Evolutionary conservation across 2,888 invertebrate species (phyloP), one percentile per base, ranked within the genome.

Genomic region (Agrochola circellaris): DNA sequence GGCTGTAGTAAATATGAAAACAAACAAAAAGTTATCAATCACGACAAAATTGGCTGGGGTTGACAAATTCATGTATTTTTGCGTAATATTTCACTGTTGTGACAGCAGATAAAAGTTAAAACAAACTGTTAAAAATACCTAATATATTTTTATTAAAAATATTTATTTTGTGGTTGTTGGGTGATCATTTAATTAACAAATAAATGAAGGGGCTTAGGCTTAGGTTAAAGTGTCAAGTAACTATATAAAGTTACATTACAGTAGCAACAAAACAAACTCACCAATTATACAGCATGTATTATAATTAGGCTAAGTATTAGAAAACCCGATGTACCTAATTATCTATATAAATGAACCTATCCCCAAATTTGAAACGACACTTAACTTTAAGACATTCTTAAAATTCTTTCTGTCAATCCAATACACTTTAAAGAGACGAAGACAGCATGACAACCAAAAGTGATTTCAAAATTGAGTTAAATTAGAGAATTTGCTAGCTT

Each of bases 21-120:
- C 48, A 60, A 78, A 82, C 70, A 73, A 77, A 75, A 82, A 61
- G 58, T 82, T 82, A 82, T 82, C 82, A 75, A 82, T 82, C 82
- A 82, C 64, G 34, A 15, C n/a, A 38, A 51, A 78, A 79, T 72
- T 71, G 62, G 26, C 60, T 79, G 74, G 54, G 48, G 65, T 75
- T 83, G 79, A 79, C 75, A 83, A 83, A 83, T 83, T 79, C 48
- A 61, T 75, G 51, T 79, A 51, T 79, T 68, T 68, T 75, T 69
- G 65, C 38, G 51, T 70, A 66, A 79, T 83, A 83, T 79, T 75
- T 83, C 58, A 79, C 13, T 13, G 56, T 51, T 75, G 13, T 73
- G 83, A 79, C 72, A 75, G 65, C 66, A 67, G 61, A 75, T 75
- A 79, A 79, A 79, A 82, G 68, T 79, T 56, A 56, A 64, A 81